Evolutionary conservation across 2,797 vertebrate species (phyloP).

Genomic region (Clangula hyemalis): DNA sequence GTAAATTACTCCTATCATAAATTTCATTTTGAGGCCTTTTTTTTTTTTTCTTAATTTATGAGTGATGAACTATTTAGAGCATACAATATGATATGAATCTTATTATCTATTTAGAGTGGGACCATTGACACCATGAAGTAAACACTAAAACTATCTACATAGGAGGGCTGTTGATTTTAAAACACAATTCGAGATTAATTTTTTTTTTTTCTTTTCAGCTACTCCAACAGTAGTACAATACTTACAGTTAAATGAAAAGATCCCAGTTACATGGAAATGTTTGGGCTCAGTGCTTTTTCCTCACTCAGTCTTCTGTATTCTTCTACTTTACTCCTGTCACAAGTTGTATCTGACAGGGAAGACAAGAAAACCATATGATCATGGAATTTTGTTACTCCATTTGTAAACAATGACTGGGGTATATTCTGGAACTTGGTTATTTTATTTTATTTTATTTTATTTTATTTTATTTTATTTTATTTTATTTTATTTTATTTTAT

Average conservation of each 20-base stretch:
- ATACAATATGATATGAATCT: fast-evolving
- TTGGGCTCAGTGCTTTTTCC: background rate
- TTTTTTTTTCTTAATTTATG: background rate
- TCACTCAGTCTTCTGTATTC: fast-evolving
- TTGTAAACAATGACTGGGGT: background rate
- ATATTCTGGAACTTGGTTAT: background rate
- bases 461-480: too few relatives aligned
- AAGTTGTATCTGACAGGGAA: background rate
- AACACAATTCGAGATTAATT: background rate
- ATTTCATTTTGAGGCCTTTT: background rate
- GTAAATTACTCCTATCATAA: background rate
- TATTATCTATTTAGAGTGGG: background rate
- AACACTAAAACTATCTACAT: background rate
- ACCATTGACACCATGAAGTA: background rate
- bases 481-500: too few relatives aligned
- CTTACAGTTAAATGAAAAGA: background rate
- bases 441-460: too few relatives aligned
- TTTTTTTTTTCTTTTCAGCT: background rate
- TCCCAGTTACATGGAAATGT: background rate
- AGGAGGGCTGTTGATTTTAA: background rate
- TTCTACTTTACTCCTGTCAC: background rate
- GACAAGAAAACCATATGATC: background rate
- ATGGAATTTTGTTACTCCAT: background rate
- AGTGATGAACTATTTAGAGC: background rate
- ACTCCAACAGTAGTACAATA: fast-evolving